Base-by-base conservation (phyloP, 2,113 vertebrate genomes). In the Microcebus jonahi region DNA sequence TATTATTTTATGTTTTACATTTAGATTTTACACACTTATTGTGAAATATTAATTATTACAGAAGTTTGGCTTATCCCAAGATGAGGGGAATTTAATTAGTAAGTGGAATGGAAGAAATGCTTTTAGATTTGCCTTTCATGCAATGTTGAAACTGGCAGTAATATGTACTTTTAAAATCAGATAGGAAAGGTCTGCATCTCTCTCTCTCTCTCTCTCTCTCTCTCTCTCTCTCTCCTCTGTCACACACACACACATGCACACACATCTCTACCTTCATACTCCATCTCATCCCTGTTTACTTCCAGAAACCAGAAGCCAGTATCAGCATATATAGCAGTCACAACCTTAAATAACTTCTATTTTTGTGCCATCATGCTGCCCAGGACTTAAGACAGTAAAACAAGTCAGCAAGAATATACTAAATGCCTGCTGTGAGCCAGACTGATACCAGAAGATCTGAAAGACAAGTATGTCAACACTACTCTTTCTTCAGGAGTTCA, bases 331-430 rank as follows among this genome's bases (percentile, higher is more conserved):
- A 67, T 75, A 67, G 1, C 14, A 85, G 45, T 57, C 13, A 27
- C 3, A 21, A 85, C 18, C 63, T 84, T 55, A 27, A 68, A 70
- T 90, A 75, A 3, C 76, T 75, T 88, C 65, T 88, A 27, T 88
- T 55, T 91, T 14, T 76, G 55, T 85, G 53, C 14, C 8, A 57
- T 81, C 68, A 65, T 27, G 36, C 65, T 70, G 15, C 34, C 50
- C 36, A 75, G 34, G 53, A 88, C 42, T 91, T 63, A 90, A 90
- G 65, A 95, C 20, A 81, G 53, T 90, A 67, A 92, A 97, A 94
- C 5, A 65, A 36, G 23, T 70, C 70, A 80, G 21, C 70, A 92
- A 92, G 8, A 71, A 70, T 67, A 1, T 81, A 84, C 13, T 70
- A 67, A 90, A 68, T 91, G 75, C 61, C 42, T 95, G 9, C 55